Evolutionary conservation across 2,888 invertebrate species (phyloP), one percentile per base, ranked within the genome.

Genomic region (Lycocerus yunnanus): DNA sequence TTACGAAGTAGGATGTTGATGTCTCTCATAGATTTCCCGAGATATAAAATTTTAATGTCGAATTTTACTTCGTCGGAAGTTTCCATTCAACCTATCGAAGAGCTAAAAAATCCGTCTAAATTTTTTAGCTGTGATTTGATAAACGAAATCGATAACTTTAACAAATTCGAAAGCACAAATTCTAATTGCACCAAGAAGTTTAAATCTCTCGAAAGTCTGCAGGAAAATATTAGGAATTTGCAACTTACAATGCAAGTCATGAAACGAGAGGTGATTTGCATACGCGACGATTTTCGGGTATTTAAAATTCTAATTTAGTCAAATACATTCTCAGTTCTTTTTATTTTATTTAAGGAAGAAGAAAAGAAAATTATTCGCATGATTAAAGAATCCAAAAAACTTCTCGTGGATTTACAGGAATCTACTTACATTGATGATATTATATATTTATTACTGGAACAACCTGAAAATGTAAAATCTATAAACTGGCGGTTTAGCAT

Each of bases 371-470:
- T 86, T 5, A 76, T 81, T 3, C 69, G 78, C 14, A 78, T 87
- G 80, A 84, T 88, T 78, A 87, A 86, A 66, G 88, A 89, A 24
- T 89, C 89, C 74, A 87, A 87, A 15, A 87, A 86, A 78, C 84
- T 90, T 67, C 81, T 83, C 8, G 87, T 86, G 75, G 90, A 91
- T 83, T 83, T 90, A 66, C 86, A 84, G 8, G 87, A 90, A 79
- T 87, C 89, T 67, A 87, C 88, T 43, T 90, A 88, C 84, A 85
- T 91, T 69, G 89, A 91, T 80, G 90, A 91, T 80, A 87, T 91
- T 75, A 87, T 91, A 76, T 88, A 89, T 71, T 84, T 91, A 69
- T 84, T 91, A 79, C 86, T 88, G 1, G 90, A 90, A 0, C 87
- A 90, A 82, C 84, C 89, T 14, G 86, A 87, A 58, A 82, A 84